phyloP scores from a whole-genome alignment of 2,888 invertebrate species.

The Schizaphis graminum region DNA sequence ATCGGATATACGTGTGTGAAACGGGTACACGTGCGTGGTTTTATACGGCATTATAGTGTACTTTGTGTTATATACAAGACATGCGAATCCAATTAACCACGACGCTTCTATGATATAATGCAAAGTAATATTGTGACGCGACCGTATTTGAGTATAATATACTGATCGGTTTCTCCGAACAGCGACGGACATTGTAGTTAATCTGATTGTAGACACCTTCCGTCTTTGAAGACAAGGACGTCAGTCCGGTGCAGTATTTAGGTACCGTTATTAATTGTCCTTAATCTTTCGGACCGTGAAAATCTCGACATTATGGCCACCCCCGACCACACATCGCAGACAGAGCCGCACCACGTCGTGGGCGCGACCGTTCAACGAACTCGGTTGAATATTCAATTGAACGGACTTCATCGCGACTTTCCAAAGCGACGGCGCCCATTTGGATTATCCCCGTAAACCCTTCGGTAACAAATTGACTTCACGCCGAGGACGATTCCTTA shows the following conservation, averaged over 20 bases:
- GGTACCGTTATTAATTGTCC: background rate
- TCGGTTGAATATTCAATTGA: background rate
- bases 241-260: background rate
- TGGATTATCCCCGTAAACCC: background rate
- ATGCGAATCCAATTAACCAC: no score
- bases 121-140: no score
- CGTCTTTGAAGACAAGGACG: background rate
- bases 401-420: background rate
- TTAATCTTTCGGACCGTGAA: background rate
- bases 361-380: background rate
- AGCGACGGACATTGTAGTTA: background rate
- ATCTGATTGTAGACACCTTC: background rate
- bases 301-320: background rate
- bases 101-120: no score
- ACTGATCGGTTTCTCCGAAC: background rate
- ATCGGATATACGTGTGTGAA: background rate
- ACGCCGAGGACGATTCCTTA: background rate
- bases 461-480: background rate
- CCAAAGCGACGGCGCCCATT: background rate
- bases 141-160: background rate
- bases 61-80: background rate
- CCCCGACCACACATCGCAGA: background rate
- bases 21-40: background rate
- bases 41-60: background rate
- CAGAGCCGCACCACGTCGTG: background rate